Evolutionary conservation across 1,140 invertebrate species (phyloP).

Genomic region (Drosophila ficusphila): DNA sequence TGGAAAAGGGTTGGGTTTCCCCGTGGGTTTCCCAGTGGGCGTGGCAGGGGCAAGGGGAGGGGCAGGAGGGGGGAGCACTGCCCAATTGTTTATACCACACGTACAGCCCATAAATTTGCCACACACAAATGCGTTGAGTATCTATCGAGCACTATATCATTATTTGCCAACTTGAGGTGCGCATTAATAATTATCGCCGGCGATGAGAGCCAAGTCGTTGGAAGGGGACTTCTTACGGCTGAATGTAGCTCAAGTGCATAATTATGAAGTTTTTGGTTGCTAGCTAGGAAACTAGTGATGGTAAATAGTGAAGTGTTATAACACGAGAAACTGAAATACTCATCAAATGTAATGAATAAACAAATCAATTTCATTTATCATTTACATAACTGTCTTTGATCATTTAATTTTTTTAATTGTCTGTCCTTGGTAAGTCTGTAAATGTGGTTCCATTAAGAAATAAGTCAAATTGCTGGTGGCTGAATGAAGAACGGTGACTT

Average conservation of each 20-base stretch:
- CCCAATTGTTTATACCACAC: conserved; percentile 32
- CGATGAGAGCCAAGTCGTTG: neutral
- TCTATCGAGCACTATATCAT: conserved; percentile 35
- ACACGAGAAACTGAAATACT: too few species aligned
- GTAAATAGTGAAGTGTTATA: neutral
- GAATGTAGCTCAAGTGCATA: neutral
- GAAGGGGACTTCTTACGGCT: neutral
- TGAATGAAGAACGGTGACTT: neutral
- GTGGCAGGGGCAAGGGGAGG: too few species aligned
- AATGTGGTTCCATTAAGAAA: too few species aligned
- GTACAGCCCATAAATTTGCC: conserved; percentile 34
- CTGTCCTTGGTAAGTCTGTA: too few species aligned
- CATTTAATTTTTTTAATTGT: too few species aligned
- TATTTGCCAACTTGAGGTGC: conserved; percentile 37
- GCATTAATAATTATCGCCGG: conserved; percentile 36
- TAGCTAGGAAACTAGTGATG: neutral
- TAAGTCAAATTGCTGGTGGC: neutral
- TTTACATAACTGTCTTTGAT: too few species aligned
- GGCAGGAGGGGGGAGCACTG: neutral
- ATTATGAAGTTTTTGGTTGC: conserved; percentile 12
- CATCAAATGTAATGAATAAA: too few species aligned
- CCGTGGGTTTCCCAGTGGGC: too few species aligned
- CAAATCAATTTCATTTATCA: neutral
- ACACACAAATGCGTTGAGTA: conserved; percentile 19
- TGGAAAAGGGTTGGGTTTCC: neutral